These are phyloP conservation scores for Cettia cetti DNA, from an alignment of 2,113 vertebrate genomes.

Conservation along the genomic window DNA sequence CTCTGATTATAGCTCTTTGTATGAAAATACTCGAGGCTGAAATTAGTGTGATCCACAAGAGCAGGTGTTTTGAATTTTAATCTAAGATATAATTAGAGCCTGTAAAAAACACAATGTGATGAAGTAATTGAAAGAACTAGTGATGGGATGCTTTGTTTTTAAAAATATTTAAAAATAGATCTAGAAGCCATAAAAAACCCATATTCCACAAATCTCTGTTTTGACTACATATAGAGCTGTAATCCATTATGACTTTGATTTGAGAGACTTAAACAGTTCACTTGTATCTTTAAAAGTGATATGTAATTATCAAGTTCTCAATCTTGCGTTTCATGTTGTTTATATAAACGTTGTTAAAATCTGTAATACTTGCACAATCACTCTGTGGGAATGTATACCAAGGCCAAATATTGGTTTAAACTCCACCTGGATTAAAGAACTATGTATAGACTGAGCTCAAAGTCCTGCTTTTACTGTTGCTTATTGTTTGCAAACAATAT, in stretches of 20 bases:
- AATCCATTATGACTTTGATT: constrained; percentile 66
- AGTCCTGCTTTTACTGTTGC: background rate
- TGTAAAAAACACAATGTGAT: constrained; percentile 46
- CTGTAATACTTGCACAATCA: constrained; percentile 31
- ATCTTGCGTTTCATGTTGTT: constrained; percentile 59
- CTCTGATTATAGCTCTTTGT: constrained; percentile 69
- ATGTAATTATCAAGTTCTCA: constrained; percentile 63
- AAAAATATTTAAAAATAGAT: constrained; percentile 60
- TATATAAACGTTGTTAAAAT: constrained; percentile 62
- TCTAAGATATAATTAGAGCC: constrained; percentile 71
- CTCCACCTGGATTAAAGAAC: constrained; percentile 34
- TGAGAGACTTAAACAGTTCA: constrained; percentile 62
- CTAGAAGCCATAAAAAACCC: background rate
- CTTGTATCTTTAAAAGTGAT: constrained; percentile 47
- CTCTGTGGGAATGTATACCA: background rate
- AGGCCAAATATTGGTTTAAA: constrained; percentile 38
- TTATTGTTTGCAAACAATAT: background rate
- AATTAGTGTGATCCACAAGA: constrained; percentile 69
- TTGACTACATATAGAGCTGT: constrained; percentile 61
- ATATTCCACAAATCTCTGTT: constrained; percentile 63
- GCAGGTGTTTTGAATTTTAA: constrained; percentile 76
- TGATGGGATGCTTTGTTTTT: constrained; percentile 59
- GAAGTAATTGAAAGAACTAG: constrained; percentile 70
- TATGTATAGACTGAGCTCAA: background rate
- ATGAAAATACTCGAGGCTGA: constrained; percentile 67